phyloP scores from a whole-genome alignment of 2,113 vertebrate genomes.

The Lycaon pictus region DNA sequence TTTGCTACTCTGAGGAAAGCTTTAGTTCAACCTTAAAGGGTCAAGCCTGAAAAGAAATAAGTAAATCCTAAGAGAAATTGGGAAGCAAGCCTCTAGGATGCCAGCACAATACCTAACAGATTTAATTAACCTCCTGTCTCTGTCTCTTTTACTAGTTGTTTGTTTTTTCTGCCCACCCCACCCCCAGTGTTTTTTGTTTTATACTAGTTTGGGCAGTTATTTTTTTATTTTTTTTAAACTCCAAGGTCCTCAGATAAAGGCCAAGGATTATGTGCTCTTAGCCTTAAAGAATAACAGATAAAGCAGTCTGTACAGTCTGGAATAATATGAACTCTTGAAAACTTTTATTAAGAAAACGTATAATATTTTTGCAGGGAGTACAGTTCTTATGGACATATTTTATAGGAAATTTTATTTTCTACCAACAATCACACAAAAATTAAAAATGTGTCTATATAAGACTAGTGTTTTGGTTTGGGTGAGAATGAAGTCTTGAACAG shows the following conservation, averaged over 20 bases:
- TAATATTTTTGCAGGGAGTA: background rate
- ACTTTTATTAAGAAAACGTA: background rate
- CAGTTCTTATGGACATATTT: background rate
- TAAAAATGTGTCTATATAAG: background rate
- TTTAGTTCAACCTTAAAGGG: background rate
- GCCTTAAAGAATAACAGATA: background rate
- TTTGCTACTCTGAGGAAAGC: background rate
- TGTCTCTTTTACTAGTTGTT: background rate
- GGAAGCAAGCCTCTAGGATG: background rate
- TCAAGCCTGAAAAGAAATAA: background rate
- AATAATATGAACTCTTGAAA: background rate
- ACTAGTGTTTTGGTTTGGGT: background rate
- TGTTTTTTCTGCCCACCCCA: background rate
- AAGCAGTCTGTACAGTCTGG: background rate
- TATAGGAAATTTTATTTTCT: background rate
- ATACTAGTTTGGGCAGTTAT: background rate
- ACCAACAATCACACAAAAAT: background rate
- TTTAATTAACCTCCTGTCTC: background rate
- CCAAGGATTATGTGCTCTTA: background rate
- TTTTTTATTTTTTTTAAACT: background rate
- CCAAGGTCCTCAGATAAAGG: background rate
- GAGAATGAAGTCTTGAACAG: background rate
- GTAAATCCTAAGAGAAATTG: background rate
- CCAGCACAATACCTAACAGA: background rate
- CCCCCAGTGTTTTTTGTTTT: background rate